Conservation (phyloP, 2,888 invertebrate genomes). For the Metallyticus violacea region DNA sequence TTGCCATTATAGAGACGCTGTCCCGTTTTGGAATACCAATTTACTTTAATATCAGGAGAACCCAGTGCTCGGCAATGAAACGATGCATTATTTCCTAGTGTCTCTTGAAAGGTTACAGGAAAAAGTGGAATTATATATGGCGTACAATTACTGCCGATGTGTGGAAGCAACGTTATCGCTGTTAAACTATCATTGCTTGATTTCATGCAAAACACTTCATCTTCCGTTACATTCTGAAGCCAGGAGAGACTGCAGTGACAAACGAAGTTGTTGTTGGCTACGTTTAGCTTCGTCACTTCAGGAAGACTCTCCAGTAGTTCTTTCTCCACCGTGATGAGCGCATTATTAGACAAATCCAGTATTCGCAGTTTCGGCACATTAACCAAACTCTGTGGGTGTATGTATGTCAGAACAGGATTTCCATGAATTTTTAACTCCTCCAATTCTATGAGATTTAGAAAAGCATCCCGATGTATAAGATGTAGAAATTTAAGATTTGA, state of each 20-base stretch:
- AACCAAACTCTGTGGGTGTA: conserved; percentile 34
- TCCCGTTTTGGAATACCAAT: conserved; percentile 32
- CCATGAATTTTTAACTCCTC: conserved; percentile 32
- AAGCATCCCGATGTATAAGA: conserved; percentile 32
- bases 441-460: conserved; percentile 32
- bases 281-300: conserved; percentile 26
- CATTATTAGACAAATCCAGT: conserved; percentile 35
- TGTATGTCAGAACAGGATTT: conserved; percentile 35
- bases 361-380: conserved; percentile 32
- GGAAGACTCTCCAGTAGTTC: conserved; percentile 28
- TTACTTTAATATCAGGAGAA: conserved; percentile 30
- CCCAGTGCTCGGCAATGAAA: conserved; percentile 37
- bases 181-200: conserved; percentile 13
- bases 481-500: conserved; percentile 32
- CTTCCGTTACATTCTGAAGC: conserved; percentile 32
- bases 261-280: conserved; percentile 36
- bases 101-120: conserved; percentile 28
- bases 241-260: conserved; percentile 38
- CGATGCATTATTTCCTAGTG: conserved; percentile 35
- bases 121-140: conserved; percentile 38
- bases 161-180: conserved; percentile 12
- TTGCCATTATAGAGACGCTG: conserved; percentile 28
- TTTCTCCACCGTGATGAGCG: conserved; percentile 34
- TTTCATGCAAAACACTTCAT: conserved; percentile 25
- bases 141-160: conserved; percentile 29